Evolutionary conservation across 2,888 invertebrate species (phyloP).

Genomic region (Habroteleia sp.): DNA sequence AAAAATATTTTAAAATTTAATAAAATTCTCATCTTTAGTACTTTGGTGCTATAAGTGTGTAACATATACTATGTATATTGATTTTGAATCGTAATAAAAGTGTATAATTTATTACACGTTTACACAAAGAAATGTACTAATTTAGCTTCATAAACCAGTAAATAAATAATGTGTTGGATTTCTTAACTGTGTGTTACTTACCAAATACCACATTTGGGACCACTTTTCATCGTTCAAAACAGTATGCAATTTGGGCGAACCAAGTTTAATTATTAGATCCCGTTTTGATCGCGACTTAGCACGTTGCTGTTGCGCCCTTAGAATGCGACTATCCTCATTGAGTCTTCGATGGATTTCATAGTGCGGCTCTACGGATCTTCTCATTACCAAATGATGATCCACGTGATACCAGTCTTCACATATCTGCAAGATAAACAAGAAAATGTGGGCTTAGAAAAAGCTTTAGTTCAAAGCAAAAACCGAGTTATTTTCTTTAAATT

Average conservation of each 20-base stretch:
- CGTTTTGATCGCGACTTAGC: conserved; percentile 91
- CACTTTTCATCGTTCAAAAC: conserved; percentile 93
- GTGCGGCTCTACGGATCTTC: conserved; percentile 88
- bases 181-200: no score
- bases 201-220: conserved; percentile 98
- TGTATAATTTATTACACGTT: no score
- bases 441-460: conserved; percentile 5
- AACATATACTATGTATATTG: no score
- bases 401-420: conserved; percentile 93
- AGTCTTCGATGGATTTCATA: conserved; percentile 87
- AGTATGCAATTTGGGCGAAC: conserved; percentile 71
- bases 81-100: no score
- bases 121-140: no score
- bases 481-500: conserved; percentile 35
- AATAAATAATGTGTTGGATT: no score
- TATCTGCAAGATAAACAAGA: conserved; percentile 85
- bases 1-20: no score
- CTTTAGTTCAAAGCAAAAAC: background rate
- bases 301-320: conserved; percentile 92
- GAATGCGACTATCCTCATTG: conserved; percentile 88
- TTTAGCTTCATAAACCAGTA: no score
- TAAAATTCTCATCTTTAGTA: no score
- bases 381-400: conserved; percentile 89
- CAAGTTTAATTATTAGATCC: conserved; percentile 83
- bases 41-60: no score